A percentile compares a stretch with the other conserved stretches of the same genome.
Conservation (phyloP, 2,113 vertebrate genomes). For the Candoia aspera region DNA sequence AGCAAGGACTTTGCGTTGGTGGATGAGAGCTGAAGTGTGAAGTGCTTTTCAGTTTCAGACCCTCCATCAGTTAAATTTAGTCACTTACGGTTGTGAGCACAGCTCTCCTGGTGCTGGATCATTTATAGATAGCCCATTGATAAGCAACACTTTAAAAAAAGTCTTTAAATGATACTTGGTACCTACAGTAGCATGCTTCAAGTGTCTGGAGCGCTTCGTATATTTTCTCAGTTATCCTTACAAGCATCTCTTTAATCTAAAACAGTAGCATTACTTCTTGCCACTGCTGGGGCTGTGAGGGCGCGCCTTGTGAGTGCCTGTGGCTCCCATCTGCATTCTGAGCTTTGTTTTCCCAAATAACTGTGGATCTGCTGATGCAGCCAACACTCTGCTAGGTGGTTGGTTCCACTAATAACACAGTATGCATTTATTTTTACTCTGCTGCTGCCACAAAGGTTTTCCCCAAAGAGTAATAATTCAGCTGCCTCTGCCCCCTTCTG, state of each 20-base stretch:
- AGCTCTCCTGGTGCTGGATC: neutral
- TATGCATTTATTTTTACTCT: neutral
- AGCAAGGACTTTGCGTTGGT: neutral
- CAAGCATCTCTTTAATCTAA: neutral
- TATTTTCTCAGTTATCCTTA: neutral
- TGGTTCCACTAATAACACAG: neutral
- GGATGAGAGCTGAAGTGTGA: neutral
- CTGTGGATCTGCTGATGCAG: neutral
- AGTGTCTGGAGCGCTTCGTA: neutral
- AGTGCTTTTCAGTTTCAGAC: neutral
- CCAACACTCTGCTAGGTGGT: neutral
- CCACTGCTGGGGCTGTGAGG: neutral
- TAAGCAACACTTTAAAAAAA: neutral
- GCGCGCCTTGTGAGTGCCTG: neutral
- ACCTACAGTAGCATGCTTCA: neutral
- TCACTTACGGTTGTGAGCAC: neutral
- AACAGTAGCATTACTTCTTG: neutral
- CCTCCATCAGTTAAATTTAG: neutral
- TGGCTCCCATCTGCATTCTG: neutral
- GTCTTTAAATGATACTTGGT: neutral
- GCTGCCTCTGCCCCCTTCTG: neutral
- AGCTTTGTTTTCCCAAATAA: neutral
- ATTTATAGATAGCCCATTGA: neutral
- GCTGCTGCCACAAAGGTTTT: neutral
- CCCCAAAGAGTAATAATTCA: neutral